phyloP scores from a whole-genome alignment of 2,797 vertebrate genomes.

The Enteromius fasciolatus region DNA sequence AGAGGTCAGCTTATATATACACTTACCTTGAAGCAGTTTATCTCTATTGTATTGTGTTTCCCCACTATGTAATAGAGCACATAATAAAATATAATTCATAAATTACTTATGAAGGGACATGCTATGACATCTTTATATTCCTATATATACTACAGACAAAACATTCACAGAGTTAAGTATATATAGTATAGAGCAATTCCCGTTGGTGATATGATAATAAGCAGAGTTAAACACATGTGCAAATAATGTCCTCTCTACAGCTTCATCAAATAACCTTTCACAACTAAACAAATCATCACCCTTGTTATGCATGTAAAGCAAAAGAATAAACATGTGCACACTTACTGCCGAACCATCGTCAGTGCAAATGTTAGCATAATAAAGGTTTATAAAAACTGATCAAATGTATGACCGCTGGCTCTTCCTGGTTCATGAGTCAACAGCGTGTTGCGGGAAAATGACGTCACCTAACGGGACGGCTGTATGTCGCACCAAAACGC shows the following conservation, averaged over 20 bases:
- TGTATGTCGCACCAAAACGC: background rate
- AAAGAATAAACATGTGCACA: constrained; percentile 46
- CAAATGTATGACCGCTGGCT: background rate
- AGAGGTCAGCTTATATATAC: background rate
- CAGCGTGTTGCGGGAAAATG: constrained; percentile 1
- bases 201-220: background rate
- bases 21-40: constrained; percentile 91
- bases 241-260: background rate
- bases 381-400: background rate
- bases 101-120: background rate
- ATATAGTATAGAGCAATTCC: background rate
- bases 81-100: background rate
- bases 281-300: background rate
- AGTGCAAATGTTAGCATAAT: constrained; percentile 83
- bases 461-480: constrained; percentile 39
- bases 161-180: background rate
- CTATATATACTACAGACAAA: background rate
- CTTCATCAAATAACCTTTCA: background rate
- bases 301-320: background rate
- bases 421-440: constrained; percentile 65
- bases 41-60: constrained; percentile 95
- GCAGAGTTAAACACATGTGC: background rate
- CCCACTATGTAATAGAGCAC: constrained; percentile 78
- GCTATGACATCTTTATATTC: background rate
- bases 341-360: constrained; percentile 91